These are phyloP conservation scores for Gordius sp. DNA, from an alignment of 2,888 invertebrate genomes.

Conservation along the genomic window DNA sequence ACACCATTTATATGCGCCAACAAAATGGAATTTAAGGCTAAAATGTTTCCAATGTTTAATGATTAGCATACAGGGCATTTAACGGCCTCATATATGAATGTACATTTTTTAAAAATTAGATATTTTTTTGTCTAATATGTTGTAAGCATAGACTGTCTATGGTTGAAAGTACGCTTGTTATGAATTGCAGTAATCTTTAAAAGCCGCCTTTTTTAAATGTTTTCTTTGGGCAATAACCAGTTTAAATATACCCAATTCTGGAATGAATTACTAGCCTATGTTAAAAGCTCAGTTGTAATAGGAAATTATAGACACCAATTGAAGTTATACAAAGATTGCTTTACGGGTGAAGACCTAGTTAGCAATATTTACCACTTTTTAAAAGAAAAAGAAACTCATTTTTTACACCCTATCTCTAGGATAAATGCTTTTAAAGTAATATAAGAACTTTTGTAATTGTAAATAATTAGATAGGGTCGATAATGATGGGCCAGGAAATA, in stretches of 20 bases:
- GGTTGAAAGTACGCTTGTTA: too few species aligned
- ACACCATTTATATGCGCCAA: too few species aligned
- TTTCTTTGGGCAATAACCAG: too few species aligned
- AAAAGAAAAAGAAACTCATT: neutral
- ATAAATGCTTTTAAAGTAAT: neutral
- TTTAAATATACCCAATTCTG: neutral
- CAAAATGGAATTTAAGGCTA: too few species aligned
- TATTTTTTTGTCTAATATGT: too few species aligned
- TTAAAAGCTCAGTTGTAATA: neutral
- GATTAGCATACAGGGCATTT: too few species aligned
- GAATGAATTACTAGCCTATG: neutral
- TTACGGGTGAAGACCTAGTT: neutral
- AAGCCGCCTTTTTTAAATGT: too few species aligned
- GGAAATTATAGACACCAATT: neutral
- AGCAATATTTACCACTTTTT: neutral
- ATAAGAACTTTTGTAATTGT: neutral
- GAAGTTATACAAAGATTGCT: neutral
- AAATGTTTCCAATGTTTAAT: too few species aligned
- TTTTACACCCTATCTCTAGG: neutral
- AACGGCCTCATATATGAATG: too few species aligned
- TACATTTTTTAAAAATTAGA: too few species aligned
- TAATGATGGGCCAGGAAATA: neutral
- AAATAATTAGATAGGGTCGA: neutral
- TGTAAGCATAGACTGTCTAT: too few species aligned
- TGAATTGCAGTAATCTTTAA: too few species aligned